Conservation (phyloP, 2,888 invertebrate genomes). For the Drosophila phalerata region DNA sequence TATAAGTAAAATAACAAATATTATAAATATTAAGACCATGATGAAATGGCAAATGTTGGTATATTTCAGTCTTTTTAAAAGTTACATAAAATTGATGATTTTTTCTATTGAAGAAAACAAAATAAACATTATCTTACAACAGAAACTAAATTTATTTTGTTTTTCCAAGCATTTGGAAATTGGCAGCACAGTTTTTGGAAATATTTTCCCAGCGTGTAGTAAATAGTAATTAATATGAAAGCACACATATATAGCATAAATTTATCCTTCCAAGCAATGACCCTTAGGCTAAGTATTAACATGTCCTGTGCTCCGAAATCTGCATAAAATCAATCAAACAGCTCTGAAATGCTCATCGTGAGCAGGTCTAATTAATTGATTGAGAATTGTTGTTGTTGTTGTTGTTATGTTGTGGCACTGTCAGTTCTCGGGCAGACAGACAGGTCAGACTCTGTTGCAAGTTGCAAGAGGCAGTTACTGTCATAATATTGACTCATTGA, state of each 20-base stretch:
- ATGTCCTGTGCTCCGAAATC: background rate
- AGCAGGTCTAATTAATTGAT: constrained; percentile 67
- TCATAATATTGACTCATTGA: constrained; percentile 78
- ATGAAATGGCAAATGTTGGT: too few relatives aligned
- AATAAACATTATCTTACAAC: too few relatives aligned
- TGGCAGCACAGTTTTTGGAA: too few relatives aligned
- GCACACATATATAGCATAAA: background rate
- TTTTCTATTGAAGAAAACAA: too few relatives aligned
- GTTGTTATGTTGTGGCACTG: constrained; percentile 10
- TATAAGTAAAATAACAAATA: too few relatives aligned
- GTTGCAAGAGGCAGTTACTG: constrained; percentile 38
- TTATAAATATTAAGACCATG: too few relatives aligned
- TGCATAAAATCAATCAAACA: constrained; percentile 51
- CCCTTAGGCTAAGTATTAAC: background rate
- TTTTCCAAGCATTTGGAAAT: too few relatives aligned
- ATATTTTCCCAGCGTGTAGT: background rate
- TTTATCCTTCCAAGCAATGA: background rate
- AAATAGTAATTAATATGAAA: background rate
- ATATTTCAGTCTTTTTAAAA: too few relatives aligned
- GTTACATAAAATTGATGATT: too few relatives aligned
- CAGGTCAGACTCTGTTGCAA: constrained; percentile 7
- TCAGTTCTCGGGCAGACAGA: background rate
- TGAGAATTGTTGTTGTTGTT: constrained; percentile 38
- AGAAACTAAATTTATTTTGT: too few relatives aligned
- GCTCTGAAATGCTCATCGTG: background rate